Base-by-base conservation (phyloP, 2,888 invertebrate genomes). In the Himalopsyche anomala region DNA sequence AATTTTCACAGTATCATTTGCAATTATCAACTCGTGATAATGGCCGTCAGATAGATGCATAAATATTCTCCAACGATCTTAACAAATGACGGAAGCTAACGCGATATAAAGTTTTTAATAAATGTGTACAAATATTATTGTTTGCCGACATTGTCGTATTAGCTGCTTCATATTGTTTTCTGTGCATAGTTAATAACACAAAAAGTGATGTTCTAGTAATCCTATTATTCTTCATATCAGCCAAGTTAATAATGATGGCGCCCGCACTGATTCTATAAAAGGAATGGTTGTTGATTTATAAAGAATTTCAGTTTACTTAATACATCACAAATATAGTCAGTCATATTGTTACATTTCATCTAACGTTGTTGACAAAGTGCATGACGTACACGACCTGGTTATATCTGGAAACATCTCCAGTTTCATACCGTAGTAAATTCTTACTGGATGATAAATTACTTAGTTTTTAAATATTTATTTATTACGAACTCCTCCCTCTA, bases 201-300 rank as follows among this genome's bases (percentile, higher is more conserved):
- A 62, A 17, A 62, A 19, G 15, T 19, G 4, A 19, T 62, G 62
- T 62, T 8, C 28, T 19, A 19, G 4, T 62, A 62, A 62, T 19
- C 62, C 62, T 62, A 62, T 19, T 62, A 62, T 19, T 62, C 11
- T 62, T 62, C 62, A 62, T 62, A 19, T 62, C 62, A 62, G 28
- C 11, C 6, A 62, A n/a, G 19, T n/a, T n/a, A 62, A 62, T 62
- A 62, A 62, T 62, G 62, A 11, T 62, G 28, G 62, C 62, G 28
- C 62, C 19, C 62, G 62, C 62, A 62, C 62, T 62, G 62, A 62
- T 62, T 62, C 62, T 62, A 28, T 19, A 4, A 56, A 19, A n/a
- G 28, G 19, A 56, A 56, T 56, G 8, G 9, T 56, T 56, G 56
- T 19, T 56, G 17, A 56, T 56, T 56, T 56, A 56, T 9, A 56